These are phyloP conservation scores for human DNA, from an alignment of 2,113 vertebrate species.

Conservation along the genomic window GRCh38 chr1:100930001-100930500, in stretches of 20 bases:
- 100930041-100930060: constrained; percentile 22
- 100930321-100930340: constrained; percentile 6
- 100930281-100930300: background rate
- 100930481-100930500: constrained; percentile 5
- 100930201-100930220: background rate
- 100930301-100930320: constrained; percentile 5
- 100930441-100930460: background rate
- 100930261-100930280: constrained; percentile 4
- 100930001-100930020: background rate
- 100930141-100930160: background rate
- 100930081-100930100: constrained; percentile 6
- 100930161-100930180: background rate
- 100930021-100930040: constrained; percentile 7
- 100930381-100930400: background rate
- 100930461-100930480: background rate
- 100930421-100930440: background rate
- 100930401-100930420: background rate
- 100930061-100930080: background rate
- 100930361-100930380: background rate
- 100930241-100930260: constrained; percentile 27
- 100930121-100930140: constrained; percentile 19
- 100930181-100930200: background rate
- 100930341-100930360: background rate
- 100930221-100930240: too few species aligned
- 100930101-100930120: background rate